Percentiles rank a stretch among this genome's conserved stretches.
Evolutionary conservation across 2,113 vertebrate species (phyloP).

Genomic region (Perognathus longimembris): DNA sequence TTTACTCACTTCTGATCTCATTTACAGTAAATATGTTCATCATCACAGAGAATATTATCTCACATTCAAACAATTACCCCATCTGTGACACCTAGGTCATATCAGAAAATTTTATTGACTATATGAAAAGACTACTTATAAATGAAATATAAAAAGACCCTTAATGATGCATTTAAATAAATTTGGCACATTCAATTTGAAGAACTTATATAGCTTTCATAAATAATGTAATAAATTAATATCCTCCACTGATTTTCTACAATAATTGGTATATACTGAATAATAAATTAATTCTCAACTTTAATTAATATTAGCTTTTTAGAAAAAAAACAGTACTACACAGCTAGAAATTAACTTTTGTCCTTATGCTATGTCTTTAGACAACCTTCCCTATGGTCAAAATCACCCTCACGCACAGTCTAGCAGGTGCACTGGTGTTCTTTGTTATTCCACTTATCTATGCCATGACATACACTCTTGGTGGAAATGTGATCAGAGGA

Average conservation of each 20-base stretch:
- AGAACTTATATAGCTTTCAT: not conserved
- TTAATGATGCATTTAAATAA: not conserved
- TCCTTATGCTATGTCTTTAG: not conserved
- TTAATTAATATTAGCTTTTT: not conserved
- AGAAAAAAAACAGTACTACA: not conserved
- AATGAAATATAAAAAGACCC: not conserved
- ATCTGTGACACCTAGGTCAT: not conserved
- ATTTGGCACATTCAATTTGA: conserved; percentile 23
- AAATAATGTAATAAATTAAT: not conserved
- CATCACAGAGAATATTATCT: not conserved
- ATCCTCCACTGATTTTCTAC: not conserved
- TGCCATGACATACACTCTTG: accelerated
- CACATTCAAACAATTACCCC: not conserved
- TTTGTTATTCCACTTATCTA: not conserved
- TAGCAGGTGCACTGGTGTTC: not conserved
- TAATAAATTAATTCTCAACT: not conserved
- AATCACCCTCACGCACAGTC: not conserved
- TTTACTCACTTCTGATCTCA: not conserved
- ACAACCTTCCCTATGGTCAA: not conserved
- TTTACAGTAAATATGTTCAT: not conserved
- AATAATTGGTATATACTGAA: not conserved
- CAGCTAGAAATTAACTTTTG: not conserved
- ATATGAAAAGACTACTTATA: not conserved
- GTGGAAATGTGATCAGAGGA: not conserved
- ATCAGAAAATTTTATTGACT: not conserved